A percentile compares a stretch with the other conserved stretches of the same genome.
phyloP scores from a whole-genome alignment of 2,888 invertebrate genomes.

The Erannis defoliaria region DNA sequence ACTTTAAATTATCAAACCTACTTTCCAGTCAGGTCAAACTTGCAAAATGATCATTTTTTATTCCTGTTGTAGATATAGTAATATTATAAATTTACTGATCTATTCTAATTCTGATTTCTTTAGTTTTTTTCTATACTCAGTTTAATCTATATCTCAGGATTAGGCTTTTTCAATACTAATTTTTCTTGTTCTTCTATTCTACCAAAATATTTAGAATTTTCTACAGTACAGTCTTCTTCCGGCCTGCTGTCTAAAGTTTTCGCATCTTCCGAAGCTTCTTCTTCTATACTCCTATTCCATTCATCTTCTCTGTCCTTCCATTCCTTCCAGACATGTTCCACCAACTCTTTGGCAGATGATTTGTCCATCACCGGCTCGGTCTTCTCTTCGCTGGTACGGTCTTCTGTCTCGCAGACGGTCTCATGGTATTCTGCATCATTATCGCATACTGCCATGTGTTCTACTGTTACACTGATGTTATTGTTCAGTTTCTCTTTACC shows the following conservation, averaged over 20 bases:
- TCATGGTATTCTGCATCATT: constrained; percentile 21
- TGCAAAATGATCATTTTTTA: no score
- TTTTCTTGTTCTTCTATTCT: constrained; percentile 3
- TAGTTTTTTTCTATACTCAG: neutral
- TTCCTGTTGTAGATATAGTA: no score
- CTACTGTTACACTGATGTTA: constrained; percentile 61
- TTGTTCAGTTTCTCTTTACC: constrained; percentile 57
- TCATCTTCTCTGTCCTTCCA: constrained; percentile 19
- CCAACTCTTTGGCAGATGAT: constrained; percentile 7
- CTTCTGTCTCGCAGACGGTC: constrained; percentile 13
- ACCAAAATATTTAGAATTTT: neutral
- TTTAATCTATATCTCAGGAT: neutral
- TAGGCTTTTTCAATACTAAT: neutral
- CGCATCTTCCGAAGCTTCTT: neutral
- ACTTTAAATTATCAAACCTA: no score
- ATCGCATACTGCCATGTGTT: constrained; percentile 39
- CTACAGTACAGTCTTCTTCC: neutral
- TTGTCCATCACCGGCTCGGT: constrained; percentile 24
- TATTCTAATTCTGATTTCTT: neutral
- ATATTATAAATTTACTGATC: neutral
- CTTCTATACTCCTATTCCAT: neutral
- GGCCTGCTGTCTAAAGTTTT: neutral
- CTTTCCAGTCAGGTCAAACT: no score
- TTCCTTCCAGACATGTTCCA: constrained; percentile 16
- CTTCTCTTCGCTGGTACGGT: constrained; percentile 1